phyloP scores from a whole-genome alignment of 2,797 vertebrate species.

The Pempheris klunzingeri region DNA sequence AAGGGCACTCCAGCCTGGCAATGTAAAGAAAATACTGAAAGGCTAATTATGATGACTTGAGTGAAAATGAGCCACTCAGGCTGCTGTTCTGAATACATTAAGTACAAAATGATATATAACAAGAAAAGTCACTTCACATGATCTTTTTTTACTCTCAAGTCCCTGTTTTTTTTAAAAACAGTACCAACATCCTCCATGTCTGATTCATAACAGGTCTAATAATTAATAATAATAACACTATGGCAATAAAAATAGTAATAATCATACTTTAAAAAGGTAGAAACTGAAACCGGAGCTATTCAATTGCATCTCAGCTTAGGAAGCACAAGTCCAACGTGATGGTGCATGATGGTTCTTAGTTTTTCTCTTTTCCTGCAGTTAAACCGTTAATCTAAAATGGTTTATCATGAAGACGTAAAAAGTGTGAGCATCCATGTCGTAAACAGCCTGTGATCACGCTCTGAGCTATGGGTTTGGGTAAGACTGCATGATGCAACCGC shows the following conservation, averaged over 20 bases:
- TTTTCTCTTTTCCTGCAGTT: background rate
- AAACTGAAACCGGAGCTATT: background rate
- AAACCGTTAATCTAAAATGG: background rate
- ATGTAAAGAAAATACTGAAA: too few species aligned
- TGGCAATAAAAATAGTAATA: too few species aligned
- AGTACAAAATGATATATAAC: background rate
- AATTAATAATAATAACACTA: too few species aligned
- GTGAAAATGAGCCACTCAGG: background rate
- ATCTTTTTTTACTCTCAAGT: background rate
- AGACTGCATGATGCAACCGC: constrained; percentile 59
- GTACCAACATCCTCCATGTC: background rate
- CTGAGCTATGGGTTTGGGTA: constrained; percentile 40
- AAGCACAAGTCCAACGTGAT: background rate
- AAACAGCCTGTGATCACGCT: constrained; percentile 28
- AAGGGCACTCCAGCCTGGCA: background rate
- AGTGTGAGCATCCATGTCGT: background rate
- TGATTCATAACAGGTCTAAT: too few species aligned
- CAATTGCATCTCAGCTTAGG: background rate
- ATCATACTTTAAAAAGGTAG: too few species aligned
- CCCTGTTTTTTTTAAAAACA: background rate
- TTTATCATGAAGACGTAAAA: background rate
- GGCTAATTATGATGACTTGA: background rate
- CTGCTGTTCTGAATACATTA: background rate
- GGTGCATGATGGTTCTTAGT: background rate
- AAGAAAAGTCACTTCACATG: too few species aligned